Base-by-base conservation (phyloP, 2,888 invertebrate species). In the Sminthurides aquaticus region DNA sequence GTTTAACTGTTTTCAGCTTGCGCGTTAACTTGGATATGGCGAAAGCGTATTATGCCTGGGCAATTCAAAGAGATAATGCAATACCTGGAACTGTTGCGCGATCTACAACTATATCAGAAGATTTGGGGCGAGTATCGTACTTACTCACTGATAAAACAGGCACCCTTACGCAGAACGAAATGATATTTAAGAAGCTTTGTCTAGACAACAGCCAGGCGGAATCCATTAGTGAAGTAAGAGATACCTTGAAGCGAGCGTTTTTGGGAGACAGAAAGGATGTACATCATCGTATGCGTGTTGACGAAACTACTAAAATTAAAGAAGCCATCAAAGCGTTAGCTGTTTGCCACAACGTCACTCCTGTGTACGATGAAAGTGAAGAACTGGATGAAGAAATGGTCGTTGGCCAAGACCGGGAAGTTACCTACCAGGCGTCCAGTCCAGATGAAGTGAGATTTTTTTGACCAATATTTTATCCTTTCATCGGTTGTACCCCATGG, bases 21-120 rank as follows among this genome's bases (percentile, higher is more conserved):
- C 84, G 99, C 69, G 98, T 99, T 0, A 99, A 99, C 81, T 83
- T 99, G 74, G 99, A 99, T 77, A 93, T 99, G 91, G 98, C 97
- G 1, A 99, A 99, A 81, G 89, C 91, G 0, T 95, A 90, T 78
- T 99, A 98, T 79, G 93, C 98, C 0, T 98, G 93, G 90, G 88
- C 91, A 73, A 97, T 99, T 75, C 93, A 95, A 76, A 84, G 90
- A 65, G 99, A 99, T 81, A 87, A 89, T 62, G 86, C 90, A 75
- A 96, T 99, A 73, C 87, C 88, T 69, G 96, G 93, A 26, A 96
- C 97, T 0, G 93, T 96, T 11, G 97, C 97, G 67, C 84, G 99
- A 5, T 95, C 95, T 62, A 98, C 97, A 1, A 99, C 98, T 2
- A 99, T 99, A 73, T 96, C 99, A 0, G 99, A 99, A 80, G 99